Evolutionary conservation across 2,888 invertebrate species (phyloP), one percentile per base, ranked within the genome.

Genomic region (Polymixis flavicincta): DNA sequence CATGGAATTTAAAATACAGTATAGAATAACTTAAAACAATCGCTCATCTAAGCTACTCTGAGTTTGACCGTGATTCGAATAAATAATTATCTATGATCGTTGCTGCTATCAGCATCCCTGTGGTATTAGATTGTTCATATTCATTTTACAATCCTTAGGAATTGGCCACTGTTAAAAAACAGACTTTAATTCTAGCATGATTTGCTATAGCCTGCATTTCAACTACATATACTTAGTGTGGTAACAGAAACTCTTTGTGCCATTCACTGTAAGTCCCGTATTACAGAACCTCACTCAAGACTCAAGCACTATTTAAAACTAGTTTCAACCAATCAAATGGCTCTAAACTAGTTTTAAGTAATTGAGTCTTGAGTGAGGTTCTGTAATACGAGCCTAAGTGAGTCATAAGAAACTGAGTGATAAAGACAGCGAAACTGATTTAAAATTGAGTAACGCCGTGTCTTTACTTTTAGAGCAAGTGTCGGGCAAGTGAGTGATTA

Each of bases 41-140:
- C 1, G 14, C n/a, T 77, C 2, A 52, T 48, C 19, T 66, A 61
- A 60, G 57, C 17, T 37, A 82, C 5, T 48, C 28, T 76, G 82
- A 76, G 19, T 50, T 55, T 45, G 3, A 28, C 37, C 50, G 17
- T 61, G 19, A 6, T 22, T 68, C 32, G 28, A 78, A 25, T 64
- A 64, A 64, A n/a, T n/a, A n/a, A n/a, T n/a, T 70, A 50, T 65
- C 48, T 65, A 55, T 9, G 14, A 64, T 54, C 8, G 3, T 48
- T 48, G 19, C n/a, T 19, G 45, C 48, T 52, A 52, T 32, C 17
- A 45, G 22, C 2, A 57, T 37, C 9, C 3, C 57, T 63, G 28
- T 54, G 2, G 17, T 17, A 54, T 42, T 45, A 48, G 17, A 63
- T 42, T 11, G 3, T 8, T 54, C 19, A 50, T n/a, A 14, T 28